A percentile compares a stretch with the other conserved stretches of the same genome.
Evolutionary conservation across 2,888 invertebrate genomes (phyloP).

Genomic region (Junonia oenone): DNA sequence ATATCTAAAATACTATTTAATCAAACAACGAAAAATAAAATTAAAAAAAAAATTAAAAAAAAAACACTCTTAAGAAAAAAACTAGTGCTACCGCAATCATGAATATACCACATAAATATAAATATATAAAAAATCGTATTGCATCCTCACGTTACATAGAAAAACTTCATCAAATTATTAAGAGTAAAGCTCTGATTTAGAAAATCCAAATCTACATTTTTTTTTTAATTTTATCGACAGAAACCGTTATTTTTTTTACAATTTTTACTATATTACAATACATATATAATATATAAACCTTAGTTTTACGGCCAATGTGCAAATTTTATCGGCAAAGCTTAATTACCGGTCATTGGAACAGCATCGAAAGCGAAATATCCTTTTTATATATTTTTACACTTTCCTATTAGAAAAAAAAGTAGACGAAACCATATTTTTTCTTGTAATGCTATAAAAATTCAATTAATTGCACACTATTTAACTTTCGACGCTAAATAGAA

Average conservation of each 20-base stretch:
- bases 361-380: too few relatives aligned
- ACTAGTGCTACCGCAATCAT: constrained; percentile 47
- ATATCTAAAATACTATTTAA: constrained; percentile 48
- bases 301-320: constrained; percentile 64
- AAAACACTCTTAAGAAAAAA: constrained; percentile 53
- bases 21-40: constrained; percentile 41
- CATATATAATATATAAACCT: constrained; percentile 48
- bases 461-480: too few relatives aligned
- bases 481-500: not conserved
- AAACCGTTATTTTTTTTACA: constrained; percentile 29
- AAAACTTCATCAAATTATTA: constrained; percentile 36
- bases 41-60: constrained; percentile 46
- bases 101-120: constrained; percentile 52
- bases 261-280: constrained; percentile 35
- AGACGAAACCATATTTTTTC: too few relatives aligned
- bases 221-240: constrained; percentile 31
- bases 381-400: too few relatives aligned
- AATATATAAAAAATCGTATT: constrained; percentile 52
- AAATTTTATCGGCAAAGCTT: constrained; percentile 52
- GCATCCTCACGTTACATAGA: constrained; percentile 36
- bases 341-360: not conserved
- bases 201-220: constrained; percentile 49
- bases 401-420: too few relatives aligned
- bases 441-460: too few relatives aligned
- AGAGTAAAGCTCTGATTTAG: constrained; percentile 56